phyloP scores from a whole-genome alignment of 2,888 invertebrate genomes.

The Polydrusus cervinus region DNA sequence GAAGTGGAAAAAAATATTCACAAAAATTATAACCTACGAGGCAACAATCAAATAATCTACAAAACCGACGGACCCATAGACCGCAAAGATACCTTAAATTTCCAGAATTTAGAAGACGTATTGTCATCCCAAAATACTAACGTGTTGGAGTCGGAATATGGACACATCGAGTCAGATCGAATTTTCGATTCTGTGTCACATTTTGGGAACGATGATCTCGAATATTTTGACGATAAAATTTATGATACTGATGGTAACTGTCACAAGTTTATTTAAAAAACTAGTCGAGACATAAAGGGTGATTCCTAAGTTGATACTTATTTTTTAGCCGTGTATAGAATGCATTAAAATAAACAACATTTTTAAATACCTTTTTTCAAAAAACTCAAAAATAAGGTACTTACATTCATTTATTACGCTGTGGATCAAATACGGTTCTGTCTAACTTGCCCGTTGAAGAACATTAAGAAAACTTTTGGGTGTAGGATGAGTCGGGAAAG shows the following conservation, averaged over 20 bases:
- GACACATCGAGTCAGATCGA: constrained; percentile 45
- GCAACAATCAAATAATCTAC: neutral
- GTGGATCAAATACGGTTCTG: too few species aligned
- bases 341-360: too few species aligned
- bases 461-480: too few species aligned
- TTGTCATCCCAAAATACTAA: constrained; percentile 41
- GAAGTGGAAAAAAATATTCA: neutral
- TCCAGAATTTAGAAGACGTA: constrained; percentile 40
- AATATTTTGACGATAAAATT: constrained; percentile 10
- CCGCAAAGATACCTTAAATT: constrained; percentile 43
- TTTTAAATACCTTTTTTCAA: too few species aligned
- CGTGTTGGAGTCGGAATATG: constrained; percentile 58
- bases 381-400: too few species aligned
- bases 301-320: too few species aligned
- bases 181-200: neutral
- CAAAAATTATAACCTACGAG: neutral
- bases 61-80: neutral
- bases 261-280: too few species aligned
- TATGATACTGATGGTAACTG: neutral
- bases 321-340: too few species aligned
- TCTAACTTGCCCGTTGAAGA: too few species aligned
- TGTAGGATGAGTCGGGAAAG: too few species aligned
- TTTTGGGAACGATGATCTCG: neutral
- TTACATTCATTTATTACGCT: too few species aligned
- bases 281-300: too few species aligned